A percentile compares a stretch with the other conserved stretches of the same genome.
Evolutionary conservation across 2,797 vertebrate species (phyloP).

Genomic region (Toxotes lorentzi): DNA sequence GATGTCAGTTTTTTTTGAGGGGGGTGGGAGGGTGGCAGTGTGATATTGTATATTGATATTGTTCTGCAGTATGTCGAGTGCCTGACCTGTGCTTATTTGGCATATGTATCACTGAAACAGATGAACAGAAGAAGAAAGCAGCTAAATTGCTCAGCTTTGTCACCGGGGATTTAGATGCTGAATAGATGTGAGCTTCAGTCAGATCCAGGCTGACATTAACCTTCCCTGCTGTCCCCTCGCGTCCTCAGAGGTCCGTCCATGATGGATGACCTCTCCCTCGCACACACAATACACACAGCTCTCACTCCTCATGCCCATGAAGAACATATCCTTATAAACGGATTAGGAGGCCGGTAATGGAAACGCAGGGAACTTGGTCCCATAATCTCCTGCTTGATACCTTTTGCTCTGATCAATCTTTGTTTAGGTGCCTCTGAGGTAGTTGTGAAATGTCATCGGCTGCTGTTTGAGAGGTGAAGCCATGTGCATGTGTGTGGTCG

Average conservation of each 20-base stretch:
- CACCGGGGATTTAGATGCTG: slow-evolving; percentile 58
- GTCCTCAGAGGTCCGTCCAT: slow-evolving; percentile 54
- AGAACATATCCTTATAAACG: slow-evolving; percentile 67
- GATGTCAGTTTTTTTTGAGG: too few relatives aligned
- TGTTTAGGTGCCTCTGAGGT: slow-evolving; percentile 66
- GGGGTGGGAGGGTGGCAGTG: too few relatives aligned
- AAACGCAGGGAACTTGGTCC: slow-evolving; percentile 48
- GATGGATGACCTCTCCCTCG: slow-evolving; percentile 71
- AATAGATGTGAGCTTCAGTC: slow-evolving; percentile 62
- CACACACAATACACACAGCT: slow-evolving; percentile 34
- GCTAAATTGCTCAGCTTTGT: slow-evolving; percentile 37
- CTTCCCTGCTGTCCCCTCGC: slow-evolving; percentile 55
- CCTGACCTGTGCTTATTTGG: neutral
- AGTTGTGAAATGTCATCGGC: slow-evolving; percentile 60
- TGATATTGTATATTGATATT: neutral
- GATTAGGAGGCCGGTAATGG: slow-evolving; percentile 75
- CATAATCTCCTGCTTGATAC: slow-evolving; percentile 66
- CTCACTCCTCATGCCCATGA: slow-evolving; percentile 59
- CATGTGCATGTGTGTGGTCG: slow-evolving; percentile 21
- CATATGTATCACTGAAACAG: slow-evolving; percentile 35
- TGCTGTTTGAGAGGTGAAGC: slow-evolving; percentile 30
- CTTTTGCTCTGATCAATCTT: slow-evolving; percentile 72
- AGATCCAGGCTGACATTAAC: slow-evolving; percentile 68
- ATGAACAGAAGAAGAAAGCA: slow-evolving; percentile 21
- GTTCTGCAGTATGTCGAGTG: neutral